Evolutionary conservation across 2,797 vertebrate species (phyloP).

Genomic region (Sebastes iracundus): DNA sequence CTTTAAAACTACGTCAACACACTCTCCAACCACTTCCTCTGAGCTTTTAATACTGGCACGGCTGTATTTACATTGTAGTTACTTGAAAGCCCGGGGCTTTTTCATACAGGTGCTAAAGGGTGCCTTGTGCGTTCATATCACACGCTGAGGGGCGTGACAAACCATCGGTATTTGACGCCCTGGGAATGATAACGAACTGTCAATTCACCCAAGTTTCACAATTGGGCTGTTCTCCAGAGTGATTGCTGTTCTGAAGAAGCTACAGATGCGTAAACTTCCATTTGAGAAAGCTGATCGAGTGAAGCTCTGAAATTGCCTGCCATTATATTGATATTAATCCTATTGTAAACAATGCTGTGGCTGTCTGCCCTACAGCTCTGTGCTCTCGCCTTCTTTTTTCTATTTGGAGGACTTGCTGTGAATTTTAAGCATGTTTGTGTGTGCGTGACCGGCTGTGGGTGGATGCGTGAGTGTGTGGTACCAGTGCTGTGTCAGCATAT

Average conservation of each 20-base stretch:
- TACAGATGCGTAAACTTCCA: slow-evolving; percentile 22
- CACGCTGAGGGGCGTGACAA: not conserved
- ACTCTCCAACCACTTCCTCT: too few relatives aligned
- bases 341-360: slow-evolving; percentile 37
- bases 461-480: slow-evolving; percentile 10
- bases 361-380: slow-evolving; percentile 7
- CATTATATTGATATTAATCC: slow-evolving; percentile 44
- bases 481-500: slow-evolving; percentile 35
- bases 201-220: slow-evolving; percentile 23
- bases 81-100: not conserved
- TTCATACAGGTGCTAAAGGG: not conserved
- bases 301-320: slow-evolving; percentile 21
- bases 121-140: not conserved
- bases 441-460: slow-evolving; percentile 10
- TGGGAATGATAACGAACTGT: not conserved
- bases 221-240: slow-evolving; percentile 5
- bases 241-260: slow-evolving; percentile 14
- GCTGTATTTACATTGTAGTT: not conserved
- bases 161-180: not conserved
- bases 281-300: slow-evolving; percentile 20
- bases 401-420: slow-evolving; percentile 8
- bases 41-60: not conserved
- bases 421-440: slow-evolving; percentile 41
- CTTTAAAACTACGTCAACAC: too few relatives aligned
- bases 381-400: not conserved